Conservation (phyloP, 2,797 vertebrate species). For the Streptopelia turtur region DNA sequence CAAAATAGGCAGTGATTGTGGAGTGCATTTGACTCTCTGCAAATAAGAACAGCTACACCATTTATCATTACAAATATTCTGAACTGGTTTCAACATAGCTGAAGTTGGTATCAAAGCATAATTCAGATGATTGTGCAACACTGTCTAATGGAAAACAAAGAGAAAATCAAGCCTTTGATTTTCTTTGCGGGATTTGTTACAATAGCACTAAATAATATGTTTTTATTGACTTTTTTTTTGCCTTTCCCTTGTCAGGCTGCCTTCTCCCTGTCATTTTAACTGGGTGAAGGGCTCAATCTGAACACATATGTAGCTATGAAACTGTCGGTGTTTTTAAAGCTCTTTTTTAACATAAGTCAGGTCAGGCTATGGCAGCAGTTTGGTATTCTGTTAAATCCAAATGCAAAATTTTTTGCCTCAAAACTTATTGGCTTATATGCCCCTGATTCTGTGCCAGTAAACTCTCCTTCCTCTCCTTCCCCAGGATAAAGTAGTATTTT, state of each 20-base stretch:
- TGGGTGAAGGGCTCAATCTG: not conserved
- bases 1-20: not conserved
- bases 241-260: not conserved
- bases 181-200: not conserved
- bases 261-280: not conserved
- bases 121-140: not conserved
- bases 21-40: not conserved
- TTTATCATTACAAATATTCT: constrained; percentile 37
- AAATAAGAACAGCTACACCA: not conserved
- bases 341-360: not conserved
- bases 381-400: not conserved
- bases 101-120: constrained; percentile 16
- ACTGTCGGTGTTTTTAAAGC: not conserved
- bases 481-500: not conserved
- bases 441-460: not conserved
- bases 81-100: constrained; percentile 1
- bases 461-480: not conserved
- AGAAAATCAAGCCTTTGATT: not conserved
- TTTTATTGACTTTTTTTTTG: not conserved
- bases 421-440: not conserved
- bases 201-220: not conserved
- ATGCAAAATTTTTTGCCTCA: not conserved
- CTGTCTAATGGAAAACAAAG: not conserved
- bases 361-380: not conserved
- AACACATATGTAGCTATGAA: not conserved